Percentiles rank a stretch among this genome's conserved stretches.
These are phyloP conservation scores for Drosophila maculinotata DNA, from an alignment of 2,888 invertebrate species.

Conservation along the genomic window DNA sequence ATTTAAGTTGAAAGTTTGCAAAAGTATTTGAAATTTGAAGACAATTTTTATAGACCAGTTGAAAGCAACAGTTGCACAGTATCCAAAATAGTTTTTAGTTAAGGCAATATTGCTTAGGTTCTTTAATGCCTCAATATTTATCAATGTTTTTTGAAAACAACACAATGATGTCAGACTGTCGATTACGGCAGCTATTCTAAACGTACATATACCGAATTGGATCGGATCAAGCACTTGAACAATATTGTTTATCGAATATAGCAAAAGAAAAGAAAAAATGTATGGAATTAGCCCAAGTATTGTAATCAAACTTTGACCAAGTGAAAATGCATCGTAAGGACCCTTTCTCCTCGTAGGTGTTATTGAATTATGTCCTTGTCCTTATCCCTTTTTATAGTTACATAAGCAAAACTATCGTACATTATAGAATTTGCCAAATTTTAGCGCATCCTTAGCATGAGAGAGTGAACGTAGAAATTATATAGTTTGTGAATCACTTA, in stretches of 20 bases:
- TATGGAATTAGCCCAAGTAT: slow-evolving; percentile 45
- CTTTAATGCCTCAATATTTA: slow-evolving; percentile 41
- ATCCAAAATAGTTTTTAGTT: slow-evolving; percentile 49
- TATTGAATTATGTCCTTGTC: slow-evolving; percentile 39
- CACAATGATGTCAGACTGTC: slow-evolving; percentile 34
- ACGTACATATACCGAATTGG: slow-evolving; percentile 34
- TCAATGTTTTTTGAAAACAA: slow-evolving; percentile 44
- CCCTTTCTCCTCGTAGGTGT: slow-evolving; percentile 46
- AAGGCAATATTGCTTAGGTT: slow-evolving; percentile 18
- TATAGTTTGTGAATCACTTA: slow-evolving; percentile 34
- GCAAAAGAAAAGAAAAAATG: not conserved
- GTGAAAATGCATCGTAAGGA: slow-evolving; percentile 52
- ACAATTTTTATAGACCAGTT: slow-evolving; percentile 55
- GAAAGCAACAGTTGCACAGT: slow-evolving; percentile 27
- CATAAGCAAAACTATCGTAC: slow-evolving; percentile 31
- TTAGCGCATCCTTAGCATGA: slow-evolving; percentile 58
- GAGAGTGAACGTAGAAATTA: slow-evolving; percentile 17
- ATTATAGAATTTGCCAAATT: slow-evolving; percentile 76
- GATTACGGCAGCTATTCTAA: slow-evolving; percentile 42
- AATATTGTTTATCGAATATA: slow-evolving; percentile 62
- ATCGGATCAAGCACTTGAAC: slow-evolving; percentile 50
- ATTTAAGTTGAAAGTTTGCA: slow-evolving; percentile 20
- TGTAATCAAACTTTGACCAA: slow-evolving; percentile 60
- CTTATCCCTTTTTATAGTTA: slow-evolving; percentile 27
- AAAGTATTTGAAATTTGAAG: slow-evolving; percentile 58